phyloP scores from a whole-genome alignment of 2,797 vertebrate genomes.

The Florisuga fusca region DNA sequence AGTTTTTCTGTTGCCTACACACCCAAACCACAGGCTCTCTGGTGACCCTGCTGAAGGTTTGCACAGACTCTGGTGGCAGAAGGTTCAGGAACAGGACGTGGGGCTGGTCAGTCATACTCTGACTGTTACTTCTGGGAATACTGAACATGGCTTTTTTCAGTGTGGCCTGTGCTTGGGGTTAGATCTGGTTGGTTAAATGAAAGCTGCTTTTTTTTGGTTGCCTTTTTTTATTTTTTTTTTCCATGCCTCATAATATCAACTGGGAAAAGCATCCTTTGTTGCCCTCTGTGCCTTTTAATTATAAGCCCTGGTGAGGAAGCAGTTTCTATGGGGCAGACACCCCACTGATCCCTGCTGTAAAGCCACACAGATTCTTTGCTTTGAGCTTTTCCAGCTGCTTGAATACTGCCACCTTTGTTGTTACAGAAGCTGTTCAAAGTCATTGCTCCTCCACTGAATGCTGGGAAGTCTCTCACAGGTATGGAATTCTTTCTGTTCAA shows the following conservation, averaged over 20 bases:
- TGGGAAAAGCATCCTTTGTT: neutral
- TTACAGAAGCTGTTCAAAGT: slow-evolving; percentile 93
- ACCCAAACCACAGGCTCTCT: neutral
- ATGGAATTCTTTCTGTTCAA: slow-evolving; percentile 9
- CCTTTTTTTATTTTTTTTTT: neutral
- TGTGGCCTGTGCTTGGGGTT: neutral
- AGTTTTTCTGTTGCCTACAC: neutral
- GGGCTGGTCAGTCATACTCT: neutral
- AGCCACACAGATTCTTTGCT: neutral
- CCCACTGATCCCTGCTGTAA: neutral
- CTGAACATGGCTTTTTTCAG: neutral
- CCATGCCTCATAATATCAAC: neutral
- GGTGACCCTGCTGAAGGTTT: neutral
- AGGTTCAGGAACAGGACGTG: neutral
- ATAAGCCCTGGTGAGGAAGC: neutral
- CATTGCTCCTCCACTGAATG: slow-evolving; percentile 88
- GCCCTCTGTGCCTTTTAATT: neutral
- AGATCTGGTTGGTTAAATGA: neutral
- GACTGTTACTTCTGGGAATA: neutral
- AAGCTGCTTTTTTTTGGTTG: neutral
- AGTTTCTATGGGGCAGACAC: neutral
- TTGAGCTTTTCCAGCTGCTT: slow-evolving; percentile 6
- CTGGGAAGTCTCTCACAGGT: slow-evolving; percentile 92
- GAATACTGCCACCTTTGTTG: neutral
- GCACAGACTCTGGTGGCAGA: neutral